Conservation (phyloP, 2,113 vertebrate genomes). For the Nannobrachium achirus region DNA sequence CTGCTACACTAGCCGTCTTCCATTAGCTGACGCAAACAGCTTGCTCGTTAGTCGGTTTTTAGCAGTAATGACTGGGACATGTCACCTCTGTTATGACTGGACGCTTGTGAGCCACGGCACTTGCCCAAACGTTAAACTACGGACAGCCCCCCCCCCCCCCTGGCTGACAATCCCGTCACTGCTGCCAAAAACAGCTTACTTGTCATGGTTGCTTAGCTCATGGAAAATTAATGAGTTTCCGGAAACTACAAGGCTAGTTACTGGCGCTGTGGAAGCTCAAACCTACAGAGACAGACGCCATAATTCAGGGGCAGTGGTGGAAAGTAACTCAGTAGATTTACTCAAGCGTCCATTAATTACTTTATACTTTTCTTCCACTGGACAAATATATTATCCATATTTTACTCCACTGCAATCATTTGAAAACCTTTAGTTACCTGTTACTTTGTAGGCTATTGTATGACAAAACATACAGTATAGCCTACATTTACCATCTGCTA, state of each 20-base stretch:
- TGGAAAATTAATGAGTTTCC: constrained; percentile 42
- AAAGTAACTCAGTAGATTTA: no score
- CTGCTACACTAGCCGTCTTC: not conserved
- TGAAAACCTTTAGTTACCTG: no score
- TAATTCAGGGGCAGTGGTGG: no score
- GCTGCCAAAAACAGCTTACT: constrained; percentile 44
- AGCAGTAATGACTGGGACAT: not conserved
- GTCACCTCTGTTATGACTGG: constrained; percentile 9
- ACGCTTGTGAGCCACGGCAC: constrained; percentile 55
- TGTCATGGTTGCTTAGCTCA: constrained; percentile 51
- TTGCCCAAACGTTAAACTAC: constrained; percentile 39
- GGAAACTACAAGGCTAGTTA: constrained; percentile 24
- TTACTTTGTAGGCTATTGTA: no score
- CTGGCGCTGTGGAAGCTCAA: constrained; percentile 14
- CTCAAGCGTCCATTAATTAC: no score
- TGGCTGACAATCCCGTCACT: constrained; percentile 29
- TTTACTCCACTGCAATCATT: no score
- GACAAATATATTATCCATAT: no score
- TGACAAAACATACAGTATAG: no score
- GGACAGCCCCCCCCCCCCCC: no score
- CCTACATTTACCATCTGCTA: no score
- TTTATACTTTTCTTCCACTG: no score
- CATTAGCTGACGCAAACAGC: constrained; percentile 12
- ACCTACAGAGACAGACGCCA: no score
- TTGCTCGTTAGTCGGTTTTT: not conserved